Evolutionary conservation across 2,888 invertebrate species (phyloP).

Genomic region (Leptopilina myrica): DNA sequence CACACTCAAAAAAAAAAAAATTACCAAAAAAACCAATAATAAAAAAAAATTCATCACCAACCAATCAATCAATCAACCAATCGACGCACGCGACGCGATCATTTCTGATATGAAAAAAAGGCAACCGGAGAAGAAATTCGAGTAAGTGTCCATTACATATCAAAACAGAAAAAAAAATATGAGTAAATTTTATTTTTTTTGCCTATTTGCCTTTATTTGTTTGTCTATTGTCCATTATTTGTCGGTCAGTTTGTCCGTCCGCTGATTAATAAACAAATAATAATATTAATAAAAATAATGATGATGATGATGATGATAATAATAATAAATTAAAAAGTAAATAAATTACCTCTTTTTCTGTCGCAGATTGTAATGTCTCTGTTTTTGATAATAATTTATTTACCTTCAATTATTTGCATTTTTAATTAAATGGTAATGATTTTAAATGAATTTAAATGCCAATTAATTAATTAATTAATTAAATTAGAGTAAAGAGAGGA

Average conservation of each 20-base stretch:
- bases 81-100: conserved; percentile 72
- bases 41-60: conserved; percentile 65
- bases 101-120: conserved; percentile 75
- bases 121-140: conserved; percentile 84
- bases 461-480: no score
- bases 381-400: not conserved
- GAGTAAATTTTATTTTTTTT: conserved; percentile 13
- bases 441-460: no score
- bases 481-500: no score
- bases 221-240: conserved; percentile 59
- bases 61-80: conserved; percentile 60
- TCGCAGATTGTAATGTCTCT: conserved; percentile 20
- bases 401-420: no score
- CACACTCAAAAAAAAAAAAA: conserved; percentile 63
- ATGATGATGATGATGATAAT: no score
- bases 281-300: no score
- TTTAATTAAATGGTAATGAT: no score
- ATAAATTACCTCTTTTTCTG: conserved; percentile 3
- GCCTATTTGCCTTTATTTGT: conserved; percentile 60
- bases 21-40: conserved; percentile 61
- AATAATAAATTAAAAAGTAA: not conserved
- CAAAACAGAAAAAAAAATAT: not conserved
- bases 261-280: conserved; percentile 50
- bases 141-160: conserved; percentile 78
- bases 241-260: conserved; percentile 67